Percentiles rank a stretch among this genome's conserved stretches.
Conservation (phyloP, 2,113 vertebrate genomes). For the Rhabdornis inornatus region DNA sequence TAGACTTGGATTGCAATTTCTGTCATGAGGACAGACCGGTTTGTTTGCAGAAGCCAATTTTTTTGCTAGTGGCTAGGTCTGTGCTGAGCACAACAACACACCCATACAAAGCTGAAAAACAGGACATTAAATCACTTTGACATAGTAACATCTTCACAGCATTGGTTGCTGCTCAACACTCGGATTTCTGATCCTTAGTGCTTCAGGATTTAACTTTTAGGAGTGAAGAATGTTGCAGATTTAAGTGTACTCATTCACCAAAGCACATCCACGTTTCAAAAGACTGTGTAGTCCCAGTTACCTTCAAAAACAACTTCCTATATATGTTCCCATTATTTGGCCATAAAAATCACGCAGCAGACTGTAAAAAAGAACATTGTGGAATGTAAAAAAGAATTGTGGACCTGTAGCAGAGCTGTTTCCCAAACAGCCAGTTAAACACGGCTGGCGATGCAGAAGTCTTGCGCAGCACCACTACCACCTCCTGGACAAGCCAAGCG, state of each 20-base stretch:
- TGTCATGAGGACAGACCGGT: not conserved
- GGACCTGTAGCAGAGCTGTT: fast-evolving
- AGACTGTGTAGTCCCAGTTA: not conserved
- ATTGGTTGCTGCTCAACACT: not conserved
- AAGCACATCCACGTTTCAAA: not conserved
- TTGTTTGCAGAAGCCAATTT: not conserved
- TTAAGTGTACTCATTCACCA: not conserved
- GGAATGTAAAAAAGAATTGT: not conserved
- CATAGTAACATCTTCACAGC: not conserved
- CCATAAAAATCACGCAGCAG: not conserved
- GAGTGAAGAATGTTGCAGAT: not conserved
- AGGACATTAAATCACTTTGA: not conserved
- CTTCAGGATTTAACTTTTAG: not conserved
- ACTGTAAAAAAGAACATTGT: not conserved
- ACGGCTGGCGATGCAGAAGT: not conserved
- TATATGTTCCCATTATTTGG: not conserved
- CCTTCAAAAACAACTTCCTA: not conserved
- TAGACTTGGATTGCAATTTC: not conserved
- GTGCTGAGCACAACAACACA: not conserved
- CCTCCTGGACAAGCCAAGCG: slow-evolving; percentile 6
- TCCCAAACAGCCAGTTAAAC: not conserved
- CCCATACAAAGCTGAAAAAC: not conserved
- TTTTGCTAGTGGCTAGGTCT: not conserved
- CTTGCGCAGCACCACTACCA: slow-evolving; percentile 16
- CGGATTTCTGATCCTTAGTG: not conserved